These are phyloP conservation scores for Rousettus leschenaultii DNA, from an alignment of 2,113 vertebrate genomes.

Conservation along the genomic window DNA sequence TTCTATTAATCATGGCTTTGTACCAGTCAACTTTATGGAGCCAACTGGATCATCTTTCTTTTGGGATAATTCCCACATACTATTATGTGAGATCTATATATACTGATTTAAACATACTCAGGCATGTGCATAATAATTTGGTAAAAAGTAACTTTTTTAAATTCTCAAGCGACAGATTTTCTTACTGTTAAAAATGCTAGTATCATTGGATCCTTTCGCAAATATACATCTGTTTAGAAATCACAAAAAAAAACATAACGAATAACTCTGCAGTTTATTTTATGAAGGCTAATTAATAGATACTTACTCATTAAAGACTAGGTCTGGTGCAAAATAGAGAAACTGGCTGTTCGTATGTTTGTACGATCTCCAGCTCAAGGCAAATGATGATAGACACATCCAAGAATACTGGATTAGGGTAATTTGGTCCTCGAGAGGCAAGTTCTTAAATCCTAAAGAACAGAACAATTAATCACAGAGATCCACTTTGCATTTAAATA, in stretches of 20 bases:
- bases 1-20: slow-evolving; percentile 65
- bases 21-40: slow-evolving; percentile 58
- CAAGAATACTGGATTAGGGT: slow-evolving; percentile 99
- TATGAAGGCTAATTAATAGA: slow-evolving; percentile 68
- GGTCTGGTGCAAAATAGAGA: slow-evolving; percentile 99
- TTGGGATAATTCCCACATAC: slow-evolving; percentile 62
- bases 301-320: slow-evolving; percentile 99
- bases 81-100: slow-evolving; percentile 49
- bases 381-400: slow-evolving; percentile 99
- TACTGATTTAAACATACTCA: slow-evolving; percentile 39
- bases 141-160: slow-evolving; percentile 35
- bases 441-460: slow-evolving; percentile 94
- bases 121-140: slow-evolving; percentile 9
- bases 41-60: slow-evolving; percentile 63
- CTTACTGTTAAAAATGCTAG: neutral
- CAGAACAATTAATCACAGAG: slow-evolving; percentile 76
- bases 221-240: slow-evolving; percentile 58
- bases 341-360: slow-evolving; percentile 99
- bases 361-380: slow-evolving; percentile 99
- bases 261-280: slow-evolving; percentile 62
- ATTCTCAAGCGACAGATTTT: neutral
- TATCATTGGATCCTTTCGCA: slow-evolving; percentile 63
- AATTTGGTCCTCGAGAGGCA: slow-evolving; percentile 99
- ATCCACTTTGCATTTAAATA: slow-evolving; percentile 63
- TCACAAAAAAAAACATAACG: slow-evolving; percentile 43